Evolutionary conservation across 2,888 invertebrate species (phyloP).

Genomic region (Melipona beecheii): DNA sequence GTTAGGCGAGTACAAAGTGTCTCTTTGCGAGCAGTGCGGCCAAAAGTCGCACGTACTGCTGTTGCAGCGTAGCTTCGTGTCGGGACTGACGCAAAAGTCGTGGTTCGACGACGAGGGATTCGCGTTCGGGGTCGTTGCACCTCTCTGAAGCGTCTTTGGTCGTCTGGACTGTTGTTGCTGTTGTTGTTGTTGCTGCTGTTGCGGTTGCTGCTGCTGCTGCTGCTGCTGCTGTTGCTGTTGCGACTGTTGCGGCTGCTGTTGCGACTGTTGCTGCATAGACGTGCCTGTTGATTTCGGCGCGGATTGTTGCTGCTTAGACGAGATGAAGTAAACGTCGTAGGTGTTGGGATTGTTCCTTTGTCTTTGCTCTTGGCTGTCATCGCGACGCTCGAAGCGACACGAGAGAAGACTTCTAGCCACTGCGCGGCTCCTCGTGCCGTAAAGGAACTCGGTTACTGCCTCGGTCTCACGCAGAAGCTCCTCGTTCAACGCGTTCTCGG

Average conservation of each 20-base stretch:
- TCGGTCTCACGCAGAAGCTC: slow-evolving; percentile 86
- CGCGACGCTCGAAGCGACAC: slow-evolving; percentile 81
- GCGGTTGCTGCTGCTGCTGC: slow-evolving; percentile 78
- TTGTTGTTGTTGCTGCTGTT: slow-evolving; percentile 78
- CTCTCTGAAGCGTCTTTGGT: slow-evolving; percentile 84
- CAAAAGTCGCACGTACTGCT: slow-evolving; percentile 87
- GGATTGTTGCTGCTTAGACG: slow-evolving; percentile 76
- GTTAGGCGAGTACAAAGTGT: slow-evolving; percentile 79
- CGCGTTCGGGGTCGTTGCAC: slow-evolving; percentile 84
- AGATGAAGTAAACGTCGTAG: slow-evolving; percentile 80
- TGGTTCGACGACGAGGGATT: slow-evolving; percentile 70
- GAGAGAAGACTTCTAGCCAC: slow-evolving; percentile 85
- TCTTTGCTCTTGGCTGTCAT: slow-evolving; percentile 74
- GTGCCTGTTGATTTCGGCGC: slow-evolving; percentile 57
- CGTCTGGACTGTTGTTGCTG: slow-evolving; percentile 80
- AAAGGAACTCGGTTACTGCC: slow-evolving; percentile 86
- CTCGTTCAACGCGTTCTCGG: slow-evolving; percentile 83
- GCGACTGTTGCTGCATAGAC: slow-evolving; percentile 70
- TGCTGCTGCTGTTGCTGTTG: slow-evolving; percentile 76
- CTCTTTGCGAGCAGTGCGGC: slow-evolving; percentile 86
- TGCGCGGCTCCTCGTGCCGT: slow-evolving; percentile 85
- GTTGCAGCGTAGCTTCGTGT: slow-evolving; percentile 84
- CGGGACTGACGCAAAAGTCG: slow-evolving; percentile 75
- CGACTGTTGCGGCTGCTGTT: slow-evolving; percentile 78
- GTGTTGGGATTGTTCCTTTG: slow-evolving; percentile 64